Evolutionary conservation across 1,140 invertebrate genomes (phyloP), one percentile per base, ranked within the genome.

Genomic region (Drosophila aff.): DNA sequence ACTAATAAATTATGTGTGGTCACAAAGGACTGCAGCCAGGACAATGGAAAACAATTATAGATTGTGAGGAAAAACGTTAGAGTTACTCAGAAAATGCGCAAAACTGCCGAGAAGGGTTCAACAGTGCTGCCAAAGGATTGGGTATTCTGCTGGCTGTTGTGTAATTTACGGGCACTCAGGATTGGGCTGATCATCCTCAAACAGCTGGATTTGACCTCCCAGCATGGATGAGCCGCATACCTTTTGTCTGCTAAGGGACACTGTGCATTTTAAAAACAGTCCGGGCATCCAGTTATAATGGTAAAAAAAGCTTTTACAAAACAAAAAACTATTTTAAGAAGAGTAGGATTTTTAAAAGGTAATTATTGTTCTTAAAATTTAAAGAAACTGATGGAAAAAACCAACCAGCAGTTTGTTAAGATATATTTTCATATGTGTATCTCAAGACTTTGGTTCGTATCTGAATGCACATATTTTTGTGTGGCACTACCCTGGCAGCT

Each of bases 21-120:
- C 66, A 76, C 47, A 55, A 76, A 57, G 53, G 41, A 63, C 52
- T 50, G 40, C 79, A 76, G 52, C 60, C 40, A 67, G 71, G 43
- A 87, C 84, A 87, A 89, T 89, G 74, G 73, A 68, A 64, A 71
- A 84, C 84, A 81, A 84, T 85, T 78, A 87, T 81, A 69, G 61
- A 81, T 72, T 72, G 80, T 78, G 68, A 58, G 47, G 28, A 44
- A 55, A 16, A 61, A 46, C 21, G 38, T 61, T 33, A 28, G 49
- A 58, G 57, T 36, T 40, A 49, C 47, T 62, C 18, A 43, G 64
- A 76, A 80, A 77, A 63, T 77, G 83, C 65, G 73, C 72, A 69
- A 69, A 72, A 38, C 28, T 57, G 18, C 50, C 75, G 50, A 38
- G 44, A 67, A 58, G 46, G 47, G 43, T 41, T 50, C 26, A n/a